Percentiles rank a stretch among this genome's conserved stretches.
phyloP scores from a whole-genome alignment of 2,797 vertebrate genomes.

The Epinephelus malabaricus region DNA sequence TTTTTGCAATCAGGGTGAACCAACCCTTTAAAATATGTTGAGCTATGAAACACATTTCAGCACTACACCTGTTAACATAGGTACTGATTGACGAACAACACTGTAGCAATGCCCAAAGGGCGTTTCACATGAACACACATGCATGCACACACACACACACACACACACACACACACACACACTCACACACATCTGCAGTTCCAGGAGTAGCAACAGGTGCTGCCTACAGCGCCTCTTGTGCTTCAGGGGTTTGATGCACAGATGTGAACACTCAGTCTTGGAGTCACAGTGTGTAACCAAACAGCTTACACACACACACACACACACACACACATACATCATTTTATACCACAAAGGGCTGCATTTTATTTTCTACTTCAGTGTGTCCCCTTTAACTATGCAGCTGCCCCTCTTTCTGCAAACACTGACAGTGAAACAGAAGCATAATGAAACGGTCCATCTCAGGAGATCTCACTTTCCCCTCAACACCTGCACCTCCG shows the following conservation, averaged over 20 bases:
- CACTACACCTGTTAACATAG: slow-evolving; percentile 17
- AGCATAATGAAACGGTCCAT: slow-evolving; percentile 40
- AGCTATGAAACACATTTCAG: not conserved
- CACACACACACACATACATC: not conserved
- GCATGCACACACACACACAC: slow-evolving; percentile 13
- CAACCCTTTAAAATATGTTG: not conserved
- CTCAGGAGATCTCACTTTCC: slow-evolving; percentile 46
- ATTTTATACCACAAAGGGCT: slow-evolving; percentile 35
- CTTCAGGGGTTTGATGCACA: slow-evolving; percentile 56
- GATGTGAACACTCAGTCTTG: slow-evolving; percentile 41
- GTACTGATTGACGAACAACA: slow-evolving; percentile 30
- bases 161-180: slow-evolving; percentile 9
- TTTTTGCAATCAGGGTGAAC: not conserved
- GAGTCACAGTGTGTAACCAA: slow-evolving; percentile 28
- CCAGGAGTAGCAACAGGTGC: slow-evolving; percentile 53
- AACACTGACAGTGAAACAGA: slow-evolving; percentile 42
- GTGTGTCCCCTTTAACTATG: slow-evolving; percentile 49
- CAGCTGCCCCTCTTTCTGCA: slow-evolving; percentile 52
- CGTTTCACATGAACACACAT: slow-evolving; percentile 16
- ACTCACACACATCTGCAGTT: slow-evolving; percentile 32
- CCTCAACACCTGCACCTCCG: slow-evolving; percentile 25
- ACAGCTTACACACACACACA: slow-evolving; percentile 15
- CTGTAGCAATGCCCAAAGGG: not conserved
- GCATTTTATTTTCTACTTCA: slow-evolving; percentile 56
- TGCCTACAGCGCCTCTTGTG: slow-evolving; percentile 23